phyloP scores from a whole-genome alignment of 2,113 vertebrate species.

The Myodes glareolus region DNA sequence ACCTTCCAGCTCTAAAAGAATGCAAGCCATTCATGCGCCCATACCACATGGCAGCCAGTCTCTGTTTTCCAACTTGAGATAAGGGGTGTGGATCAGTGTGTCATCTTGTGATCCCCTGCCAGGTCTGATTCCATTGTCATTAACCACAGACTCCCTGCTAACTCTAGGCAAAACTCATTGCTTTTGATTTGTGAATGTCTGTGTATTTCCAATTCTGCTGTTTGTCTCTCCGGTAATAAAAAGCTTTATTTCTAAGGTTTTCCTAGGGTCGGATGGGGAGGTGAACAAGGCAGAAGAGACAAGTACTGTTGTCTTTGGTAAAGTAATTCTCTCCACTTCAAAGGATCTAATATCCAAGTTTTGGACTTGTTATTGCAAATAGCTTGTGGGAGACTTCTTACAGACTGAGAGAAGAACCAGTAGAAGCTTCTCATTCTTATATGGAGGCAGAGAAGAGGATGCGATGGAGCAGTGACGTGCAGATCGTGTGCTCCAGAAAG shows the following conservation, averaged over 20 bases:
- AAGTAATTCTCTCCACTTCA: slow-evolving; percentile 8
- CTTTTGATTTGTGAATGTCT: background rate
- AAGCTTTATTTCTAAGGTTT: background rate
- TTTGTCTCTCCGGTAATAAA: background rate
- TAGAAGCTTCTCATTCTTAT: background rate
- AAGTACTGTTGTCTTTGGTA: background rate
- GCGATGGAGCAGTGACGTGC: background rate
- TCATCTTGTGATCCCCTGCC: background rate
- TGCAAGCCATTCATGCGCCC: background rate
- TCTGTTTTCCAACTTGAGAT: slow-evolving; percentile 8
- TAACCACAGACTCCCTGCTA: background rate
- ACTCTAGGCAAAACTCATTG: background rate
- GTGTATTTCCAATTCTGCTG: background rate
- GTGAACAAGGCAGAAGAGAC: background rate
- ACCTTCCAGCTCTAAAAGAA: slow-evolving; percentile 17
- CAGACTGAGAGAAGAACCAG: background rate
- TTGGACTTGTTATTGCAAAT: background rate
- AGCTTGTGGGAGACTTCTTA: background rate
- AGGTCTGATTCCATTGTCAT: background rate
- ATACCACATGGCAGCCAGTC: background rate
- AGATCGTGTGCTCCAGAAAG: background rate
- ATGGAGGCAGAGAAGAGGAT: background rate
- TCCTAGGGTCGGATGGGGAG: background rate
- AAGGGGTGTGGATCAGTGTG: background rate
- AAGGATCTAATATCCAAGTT: slow-evolving; percentile 23